phyloP scores from a whole-genome alignment of 2,797 vertebrate species.

The Poeciliopsis paucimaculata region DNA sequence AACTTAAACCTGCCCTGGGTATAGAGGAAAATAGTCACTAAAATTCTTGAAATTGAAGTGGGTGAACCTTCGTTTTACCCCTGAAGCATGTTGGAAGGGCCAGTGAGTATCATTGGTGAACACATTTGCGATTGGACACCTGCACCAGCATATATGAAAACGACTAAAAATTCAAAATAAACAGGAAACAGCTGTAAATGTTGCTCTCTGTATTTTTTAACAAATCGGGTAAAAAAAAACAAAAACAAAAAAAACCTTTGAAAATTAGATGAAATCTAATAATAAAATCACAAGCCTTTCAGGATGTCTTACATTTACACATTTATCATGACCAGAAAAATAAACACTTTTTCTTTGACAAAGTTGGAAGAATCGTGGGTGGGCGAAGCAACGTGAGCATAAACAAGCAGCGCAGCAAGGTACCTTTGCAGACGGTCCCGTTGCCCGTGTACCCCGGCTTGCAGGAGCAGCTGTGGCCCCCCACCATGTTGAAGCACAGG shows the following conservation, averaged over 20 bases:
- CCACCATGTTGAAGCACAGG: slow-evolving; percentile 95
- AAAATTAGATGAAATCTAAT: background rate
- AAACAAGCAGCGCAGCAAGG: slow-evolving; percentile 6
- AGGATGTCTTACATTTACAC: background rate
- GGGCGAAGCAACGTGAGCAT: background rate
- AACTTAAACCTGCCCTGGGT: background rate
- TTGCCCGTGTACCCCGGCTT: slow-evolving; percentile 95
- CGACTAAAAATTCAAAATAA: background rate
- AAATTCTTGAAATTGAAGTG: background rate
- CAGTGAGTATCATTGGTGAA: background rate
- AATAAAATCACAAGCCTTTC: no score
- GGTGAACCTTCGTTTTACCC: background rate
- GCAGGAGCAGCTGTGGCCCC: slow-evolving; percentile 96
- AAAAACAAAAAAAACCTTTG: background rate
- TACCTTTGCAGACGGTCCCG: slow-evolving; percentile 95
- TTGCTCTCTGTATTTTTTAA: background rate
- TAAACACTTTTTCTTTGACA: background rate
- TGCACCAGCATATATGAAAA: background rate
- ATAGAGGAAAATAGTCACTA: no score
- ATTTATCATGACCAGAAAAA: background rate
- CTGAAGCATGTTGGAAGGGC: background rate
- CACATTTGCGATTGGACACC: background rate
- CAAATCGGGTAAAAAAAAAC: background rate
- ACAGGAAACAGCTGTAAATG: background rate
- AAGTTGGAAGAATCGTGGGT: background rate